Evolutionary conservation across 1,140 invertebrate genomes (phyloP).

Genomic region (Thereuonema tuberculata): DNA sequence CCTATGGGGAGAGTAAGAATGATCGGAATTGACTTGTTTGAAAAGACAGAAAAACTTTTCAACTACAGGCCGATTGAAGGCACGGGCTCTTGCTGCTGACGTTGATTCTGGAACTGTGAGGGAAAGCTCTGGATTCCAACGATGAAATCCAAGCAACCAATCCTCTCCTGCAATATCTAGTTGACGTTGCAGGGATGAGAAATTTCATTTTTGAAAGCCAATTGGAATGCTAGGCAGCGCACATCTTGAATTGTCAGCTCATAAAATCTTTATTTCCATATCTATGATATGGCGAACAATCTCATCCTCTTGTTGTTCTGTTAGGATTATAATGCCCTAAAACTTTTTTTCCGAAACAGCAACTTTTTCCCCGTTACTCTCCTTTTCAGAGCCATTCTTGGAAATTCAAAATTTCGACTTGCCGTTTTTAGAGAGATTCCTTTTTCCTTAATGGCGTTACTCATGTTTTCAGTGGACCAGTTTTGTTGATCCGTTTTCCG

Average conservation of each 20-base stretch:
- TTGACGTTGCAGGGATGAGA: not conserved
- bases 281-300: not conserved
- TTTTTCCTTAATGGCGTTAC: no score
- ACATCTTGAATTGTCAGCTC: not conserved
- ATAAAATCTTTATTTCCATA: not conserved
- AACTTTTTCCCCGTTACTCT: no score
- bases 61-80: not conserved
- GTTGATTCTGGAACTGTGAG: not conserved
- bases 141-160: not conserved
- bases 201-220: not conserved
- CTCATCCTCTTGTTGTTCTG: not conserved
- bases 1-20: not conserved
- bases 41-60: not conserved
- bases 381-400: no score
- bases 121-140: not conserved
- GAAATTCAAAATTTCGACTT: no score
- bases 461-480: no score
- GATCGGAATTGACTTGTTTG: not conserved
- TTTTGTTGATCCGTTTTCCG: no score
- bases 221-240: not conserved
- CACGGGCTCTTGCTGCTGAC: not conserved
- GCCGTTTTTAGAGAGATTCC: no score
- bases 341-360: no score
- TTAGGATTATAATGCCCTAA: not conserved
- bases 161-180: slow-evolving; percentile 1